Conservation (phyloP, 2,113 vertebrate genomes). For the Regulus satrapa region DNA sequence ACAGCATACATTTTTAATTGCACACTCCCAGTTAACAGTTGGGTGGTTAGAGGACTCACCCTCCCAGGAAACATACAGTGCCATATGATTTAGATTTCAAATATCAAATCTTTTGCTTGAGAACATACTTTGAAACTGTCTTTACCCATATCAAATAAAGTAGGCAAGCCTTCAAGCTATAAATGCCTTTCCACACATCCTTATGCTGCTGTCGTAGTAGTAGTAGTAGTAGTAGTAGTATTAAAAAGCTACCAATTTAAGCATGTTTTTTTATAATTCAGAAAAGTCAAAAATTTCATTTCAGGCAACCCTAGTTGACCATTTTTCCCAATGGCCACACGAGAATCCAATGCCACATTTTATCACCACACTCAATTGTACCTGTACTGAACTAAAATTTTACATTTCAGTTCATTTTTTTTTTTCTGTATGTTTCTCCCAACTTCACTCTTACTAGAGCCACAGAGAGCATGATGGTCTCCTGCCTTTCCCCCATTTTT, state of each 20-base stretch:
- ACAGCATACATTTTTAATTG: conserved; percentile 31
- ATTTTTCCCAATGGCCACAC: not conserved
- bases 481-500: not conserved
- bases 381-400: not conserved
- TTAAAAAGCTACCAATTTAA: not conserved
- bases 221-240: not conserved
- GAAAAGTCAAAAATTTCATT: too few species aligned
- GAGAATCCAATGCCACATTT: not conserved
- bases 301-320: not conserved
- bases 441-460: not conserved
- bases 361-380: not conserved
- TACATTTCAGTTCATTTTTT: not conserved
- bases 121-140: not conserved
- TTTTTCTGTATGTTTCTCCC: not conserved
- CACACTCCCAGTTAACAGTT: not conserved
- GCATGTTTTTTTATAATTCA: not conserved
- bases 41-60: conserved; percentile 13
- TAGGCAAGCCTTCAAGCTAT: not conserved
- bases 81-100: not conserved
- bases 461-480: not conserved
- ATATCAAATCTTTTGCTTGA: not conserved
- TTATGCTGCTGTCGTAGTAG: not conserved
- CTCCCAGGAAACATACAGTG: not conserved
- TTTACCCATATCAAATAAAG: not conserved
- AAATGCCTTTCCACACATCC: not conserved